Percentiles rank a stretch among this genome's conserved stretches.
Conservation (phyloP, 1,140 invertebrate species). For the Nebria ingens region DNA sequence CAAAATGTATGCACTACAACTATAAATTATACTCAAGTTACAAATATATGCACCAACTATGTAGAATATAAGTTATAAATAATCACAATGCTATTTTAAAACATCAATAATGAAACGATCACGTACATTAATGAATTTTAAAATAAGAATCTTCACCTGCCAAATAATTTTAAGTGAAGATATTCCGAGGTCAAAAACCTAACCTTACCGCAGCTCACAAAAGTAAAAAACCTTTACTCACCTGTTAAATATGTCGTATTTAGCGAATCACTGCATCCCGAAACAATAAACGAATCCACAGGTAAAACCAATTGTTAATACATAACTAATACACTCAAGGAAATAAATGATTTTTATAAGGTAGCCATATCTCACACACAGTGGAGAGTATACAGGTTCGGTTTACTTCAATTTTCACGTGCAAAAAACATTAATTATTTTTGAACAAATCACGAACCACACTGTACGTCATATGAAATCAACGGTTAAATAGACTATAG, state of each 20-base stretch:
- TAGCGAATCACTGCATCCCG: background rate
- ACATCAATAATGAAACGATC: background rate
- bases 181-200: background rate
- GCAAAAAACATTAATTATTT: constrained; percentile 1
- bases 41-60: no score
- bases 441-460: background rate
- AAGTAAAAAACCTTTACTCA: background rate
- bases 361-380: constrained; percentile 5
- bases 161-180: background rate
- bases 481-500: background rate
- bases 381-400: background rate
- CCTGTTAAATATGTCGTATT: background rate
- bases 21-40: no score
- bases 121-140: background rate
- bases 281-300: no score
- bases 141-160: background rate
- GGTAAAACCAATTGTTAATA: background rate
- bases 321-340: background rate
- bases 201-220: background rate
- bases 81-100: no score
- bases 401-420: constrained; percentile 3
- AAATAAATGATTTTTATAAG: background rate
- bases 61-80: no score
- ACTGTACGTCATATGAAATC: no score
- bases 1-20: no score